Base-by-base conservation (phyloP, 1,140 invertebrate species). In the Drosophila dunni region DNA sequence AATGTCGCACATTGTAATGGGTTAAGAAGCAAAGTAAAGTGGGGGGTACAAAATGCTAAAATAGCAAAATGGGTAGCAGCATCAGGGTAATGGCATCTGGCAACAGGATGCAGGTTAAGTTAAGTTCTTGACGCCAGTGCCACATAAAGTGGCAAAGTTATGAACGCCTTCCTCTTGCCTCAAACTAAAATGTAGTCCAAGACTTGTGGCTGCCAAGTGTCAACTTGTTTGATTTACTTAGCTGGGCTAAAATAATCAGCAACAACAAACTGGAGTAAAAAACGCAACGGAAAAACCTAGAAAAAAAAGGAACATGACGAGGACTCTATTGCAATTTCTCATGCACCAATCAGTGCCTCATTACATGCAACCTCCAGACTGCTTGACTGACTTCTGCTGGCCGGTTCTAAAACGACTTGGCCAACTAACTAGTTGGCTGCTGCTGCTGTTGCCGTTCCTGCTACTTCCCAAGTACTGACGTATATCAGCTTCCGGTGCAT, bases 61-160 rank as follows among this genome's bases (percentile, higher is more conserved):
- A 38, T 48, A 33, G 33, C 53, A 45, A 36, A 34, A 34, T 29
- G 40, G 64, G 51, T 36, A 62, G 42, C 46, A 38, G 79, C 45
- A 57, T 50, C 51, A 34, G 56, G 53, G 78, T 68, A 67, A 61
- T 79, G 76, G 75, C 79, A 82, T 66, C 70, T 75, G 36, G 79
- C 83, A 74, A 88, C 82, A 88, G 79, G 84, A 89, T 82, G 83
- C 83, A 80, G 83, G 79, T 89, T 89, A 86, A 86, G 79, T 89
- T 89, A 86, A 86, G 83, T 86, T 86, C 76, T 86, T 83, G 76
- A 89, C 79, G 76, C 84, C 63, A 77, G 76, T 70, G 79, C 72
- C 83, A 77, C 82, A 86, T 83, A 86, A 82, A 86, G 83, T 88
- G 83, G 76, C 65, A 88, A 81, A 86, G 75, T 88, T 88, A 88